These are phyloP conservation scores for Tyrophagus putrescentiae DNA, from an alignment of 1,140 invertebrate species.

Conservation along the genomic window DNA sequence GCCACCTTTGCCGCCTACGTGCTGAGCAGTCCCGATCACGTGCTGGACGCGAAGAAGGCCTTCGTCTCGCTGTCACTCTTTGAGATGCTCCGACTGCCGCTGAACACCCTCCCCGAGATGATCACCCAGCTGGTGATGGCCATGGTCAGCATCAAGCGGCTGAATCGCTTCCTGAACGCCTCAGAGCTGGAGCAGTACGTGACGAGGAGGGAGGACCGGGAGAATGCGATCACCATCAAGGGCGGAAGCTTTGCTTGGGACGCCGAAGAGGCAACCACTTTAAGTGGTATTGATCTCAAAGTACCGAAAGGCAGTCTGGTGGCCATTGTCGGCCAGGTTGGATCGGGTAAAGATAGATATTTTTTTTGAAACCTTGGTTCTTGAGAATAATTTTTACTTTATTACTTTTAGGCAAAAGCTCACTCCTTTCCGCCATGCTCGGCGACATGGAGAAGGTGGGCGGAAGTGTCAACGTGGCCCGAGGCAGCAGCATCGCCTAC, in stretches of 20 bases:
- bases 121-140: conserved; percentile 34
- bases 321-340: conserved; percentile 38
- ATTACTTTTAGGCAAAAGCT: conserved; percentile 45
- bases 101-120: conserved; percentile 39
- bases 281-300: conserved; percentile 28
- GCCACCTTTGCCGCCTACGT: conserved; percentile 35
- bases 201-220: conserved; percentile 24
- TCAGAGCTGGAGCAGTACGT: conserved; percentile 33
- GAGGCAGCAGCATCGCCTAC: conserved; percentile 39
- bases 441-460: conserved; percentile 40
- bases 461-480: conserved; percentile 38
- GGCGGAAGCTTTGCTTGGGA: conserved; percentile 28
- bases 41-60: conserved; percentile 44
- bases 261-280: conserved; percentile 13
- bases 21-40: conserved; percentile 33
- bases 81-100: conserved; percentile 47
- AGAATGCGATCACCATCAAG: conserved; percentile 23
- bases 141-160: conserved; percentile 31
- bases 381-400: conserved; percentile 34
- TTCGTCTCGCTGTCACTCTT: conserved; percentile 47
- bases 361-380: conserved; percentile 31
- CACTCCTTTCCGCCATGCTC: conserved; percentile 41
- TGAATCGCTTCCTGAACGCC: conserved; percentile 32
- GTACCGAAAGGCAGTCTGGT: conserved; percentile 32
- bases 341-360: conserved; percentile 36